These are phyloP conservation scores for Neoitamus cyanurus DNA, from an alignment of 2,888 invertebrate genomes.

Conservation along the genomic window DNA sequence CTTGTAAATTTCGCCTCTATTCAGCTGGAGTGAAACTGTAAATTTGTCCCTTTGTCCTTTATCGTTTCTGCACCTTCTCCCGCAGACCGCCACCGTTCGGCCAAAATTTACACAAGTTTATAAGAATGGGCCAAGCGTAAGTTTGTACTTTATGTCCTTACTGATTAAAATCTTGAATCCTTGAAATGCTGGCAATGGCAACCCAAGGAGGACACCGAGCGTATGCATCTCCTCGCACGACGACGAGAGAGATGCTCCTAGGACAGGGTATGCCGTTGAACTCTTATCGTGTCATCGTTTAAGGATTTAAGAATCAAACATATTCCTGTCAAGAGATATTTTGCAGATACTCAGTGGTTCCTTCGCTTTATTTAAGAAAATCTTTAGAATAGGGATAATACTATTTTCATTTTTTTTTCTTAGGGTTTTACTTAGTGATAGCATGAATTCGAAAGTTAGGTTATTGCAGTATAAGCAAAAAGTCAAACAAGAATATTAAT, in stretches of 20 bases:
- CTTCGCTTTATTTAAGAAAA: too few relatives aligned
- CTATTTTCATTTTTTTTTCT: too few relatives aligned
- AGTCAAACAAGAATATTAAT: too few relatives aligned
- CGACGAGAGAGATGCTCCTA: neutral
- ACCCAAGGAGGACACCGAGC: conserved; percentile 6
- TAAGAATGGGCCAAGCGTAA: conserved; percentile 21
- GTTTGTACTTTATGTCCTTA: conserved; percentile 39
- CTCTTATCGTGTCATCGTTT: neutral
- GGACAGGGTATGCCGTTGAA: neutral
- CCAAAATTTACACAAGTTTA: conserved; percentile 41
- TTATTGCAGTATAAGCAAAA: too few relatives aligned
- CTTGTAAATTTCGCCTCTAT: conserved; percentile 30
- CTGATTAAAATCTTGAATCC: conserved; percentile 35
- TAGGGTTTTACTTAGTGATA: too few relatives aligned
- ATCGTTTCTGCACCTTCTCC: conserved; percentile 40
- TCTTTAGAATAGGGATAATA: too few relatives aligned
- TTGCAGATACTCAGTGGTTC: too few relatives aligned
- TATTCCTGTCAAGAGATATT: neutral
- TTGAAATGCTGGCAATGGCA: neutral
- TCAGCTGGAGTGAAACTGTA: conserved; percentile 31
- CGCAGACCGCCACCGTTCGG: neutral
- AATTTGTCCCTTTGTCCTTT: conserved; percentile 41
- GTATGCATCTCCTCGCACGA: neutral
- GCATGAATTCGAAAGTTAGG: too few relatives aligned
- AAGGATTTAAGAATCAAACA: neutral